A percentile compares a stretch with the other conserved stretches of the same genome.
phyloP scores from a whole-genome alignment of 1,140 invertebrate genomes.

The Holotrichia oblita region DNA sequence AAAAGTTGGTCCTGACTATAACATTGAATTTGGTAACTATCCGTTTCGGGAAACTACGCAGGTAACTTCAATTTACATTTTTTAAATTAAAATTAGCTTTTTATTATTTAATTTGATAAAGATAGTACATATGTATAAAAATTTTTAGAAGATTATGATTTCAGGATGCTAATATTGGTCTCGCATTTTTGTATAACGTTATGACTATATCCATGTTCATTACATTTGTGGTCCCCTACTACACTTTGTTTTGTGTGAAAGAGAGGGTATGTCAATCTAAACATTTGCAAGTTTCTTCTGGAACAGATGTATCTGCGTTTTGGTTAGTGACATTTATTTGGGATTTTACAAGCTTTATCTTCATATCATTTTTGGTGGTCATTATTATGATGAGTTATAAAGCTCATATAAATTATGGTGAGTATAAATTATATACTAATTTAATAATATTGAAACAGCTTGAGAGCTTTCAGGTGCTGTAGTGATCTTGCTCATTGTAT shows the following conservation, averaged over 20 bases:
- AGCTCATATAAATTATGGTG: not conserved
- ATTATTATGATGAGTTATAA: conserved; percentile 60
- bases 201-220: conserved; percentile 72
- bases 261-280: conserved; percentile 67
- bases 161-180: too few relatives aligned
- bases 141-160: too few relatives aligned
- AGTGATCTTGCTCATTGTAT: not conserved
- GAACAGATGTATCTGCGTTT: conserved; percentile 73
- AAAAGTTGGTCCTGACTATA: conserved; percentile 56
- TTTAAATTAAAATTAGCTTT: too few relatives aligned
- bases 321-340: conserved; percentile 77
- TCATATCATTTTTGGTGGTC: conserved; percentile 64
- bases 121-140: too few relatives aligned
- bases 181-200: too few relatives aligned
- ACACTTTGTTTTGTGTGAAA: conserved; percentile 73
- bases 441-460: not conserved
- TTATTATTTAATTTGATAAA: too few relatives aligned
- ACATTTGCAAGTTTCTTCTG: conserved; percentile 71
- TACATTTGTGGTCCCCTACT: conserved; percentile 70
- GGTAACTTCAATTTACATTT: too few relatives aligned
- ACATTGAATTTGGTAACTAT: conserved; percentile 72
- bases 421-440: not conserved
- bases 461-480: not conserved
- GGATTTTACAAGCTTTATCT: conserved; percentile 73
- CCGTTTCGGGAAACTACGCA: conserved; percentile 69